Conservation (phyloP, 2,797 vertebrate species). For the Kryptolebias ocellatus region DNA sequence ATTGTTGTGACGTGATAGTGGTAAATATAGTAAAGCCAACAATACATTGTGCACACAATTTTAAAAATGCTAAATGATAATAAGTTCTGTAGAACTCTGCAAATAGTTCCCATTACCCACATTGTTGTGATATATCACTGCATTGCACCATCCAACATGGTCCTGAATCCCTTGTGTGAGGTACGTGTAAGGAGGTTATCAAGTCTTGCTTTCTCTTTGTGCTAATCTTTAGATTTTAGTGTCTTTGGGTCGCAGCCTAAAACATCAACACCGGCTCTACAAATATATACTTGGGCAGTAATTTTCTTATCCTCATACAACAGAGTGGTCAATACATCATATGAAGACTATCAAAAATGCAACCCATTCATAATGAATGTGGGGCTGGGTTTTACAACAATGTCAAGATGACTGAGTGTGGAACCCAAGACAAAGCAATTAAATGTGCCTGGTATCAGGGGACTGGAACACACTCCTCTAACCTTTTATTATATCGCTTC, state of each 20-base stretch:
- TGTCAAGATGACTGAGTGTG: constrained; percentile 65
- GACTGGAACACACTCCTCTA: constrained; percentile 71
- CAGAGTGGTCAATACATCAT: constrained; percentile 16
- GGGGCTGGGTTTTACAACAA: constrained; percentile 58
- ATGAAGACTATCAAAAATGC: constrained; percentile 30
- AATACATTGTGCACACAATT: too few species aligned
- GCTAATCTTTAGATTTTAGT: constrained; percentile 17
- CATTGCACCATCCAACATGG: constrained; percentile 2
- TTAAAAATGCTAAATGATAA: too few species aligned
- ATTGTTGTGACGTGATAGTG: too few species aligned
- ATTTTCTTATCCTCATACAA: background rate
- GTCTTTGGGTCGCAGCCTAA: background rate
- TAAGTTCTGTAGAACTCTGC: background rate
- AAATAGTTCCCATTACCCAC: background rate
- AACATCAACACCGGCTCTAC: background rate
- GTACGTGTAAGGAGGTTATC: constrained; percentile 6
- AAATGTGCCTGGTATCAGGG: constrained; percentile 71
- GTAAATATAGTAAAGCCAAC: too few species aligned
- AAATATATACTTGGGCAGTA: background rate
- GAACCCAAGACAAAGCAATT: constrained; percentile 73
- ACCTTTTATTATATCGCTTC: constrained; percentile 75
- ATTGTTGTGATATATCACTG: background rate
- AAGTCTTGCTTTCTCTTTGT: background rate
- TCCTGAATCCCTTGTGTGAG: background rate
- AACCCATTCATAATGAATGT: constrained; percentile 41